Percentiles rank a stretch among this genome's conserved stretches.
These are phyloP conservation scores for Panorpa germanica DNA, from an alignment of 2,888 invertebrate species.

Conservation along the genomic window DNA sequence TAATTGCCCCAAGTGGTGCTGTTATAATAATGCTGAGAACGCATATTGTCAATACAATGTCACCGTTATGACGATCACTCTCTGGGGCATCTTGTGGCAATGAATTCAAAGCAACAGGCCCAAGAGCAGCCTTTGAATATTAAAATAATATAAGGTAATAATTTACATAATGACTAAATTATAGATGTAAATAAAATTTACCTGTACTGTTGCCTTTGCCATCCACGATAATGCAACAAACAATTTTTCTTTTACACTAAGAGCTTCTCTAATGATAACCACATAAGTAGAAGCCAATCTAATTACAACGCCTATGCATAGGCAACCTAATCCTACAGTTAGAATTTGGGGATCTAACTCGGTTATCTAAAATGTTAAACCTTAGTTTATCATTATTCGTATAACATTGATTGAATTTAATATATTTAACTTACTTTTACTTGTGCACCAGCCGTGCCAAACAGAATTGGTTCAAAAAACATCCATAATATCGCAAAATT, in stretches of 20 bases:
- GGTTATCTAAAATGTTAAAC: slow-evolving; percentile 21
- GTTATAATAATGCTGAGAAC: slow-evolving; percentile 56
- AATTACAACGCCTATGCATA: slow-evolving; percentile 37
- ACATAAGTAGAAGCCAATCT: slow-evolving; percentile 39
- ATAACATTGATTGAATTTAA: background rate
- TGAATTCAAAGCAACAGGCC: slow-evolving; percentile 43
- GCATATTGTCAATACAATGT: slow-evolving; percentile 43
- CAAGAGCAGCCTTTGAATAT: slow-evolving; percentile 42
- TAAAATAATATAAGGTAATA: slow-evolving; percentile 10
- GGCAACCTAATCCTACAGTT: slow-evolving; percentile 40
- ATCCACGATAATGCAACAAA: slow-evolving; percentile 72
- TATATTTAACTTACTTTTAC: slow-evolving; percentile 33
- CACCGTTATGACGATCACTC: slow-evolving; percentile 30
- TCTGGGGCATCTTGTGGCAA: slow-evolving; percentile 25
- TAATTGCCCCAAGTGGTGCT: slow-evolving; percentile 50
- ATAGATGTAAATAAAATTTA: slow-evolving; percentile 17
- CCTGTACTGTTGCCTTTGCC: slow-evolving; percentile 84
- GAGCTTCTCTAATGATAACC: slow-evolving; percentile 44
- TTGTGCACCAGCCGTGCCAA: slow-evolving; percentile 74
- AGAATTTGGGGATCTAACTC: slow-evolving; percentile 42
- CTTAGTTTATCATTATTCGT: background rate
- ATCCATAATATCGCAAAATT: slow-evolving; percentile 69
- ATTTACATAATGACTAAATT: slow-evolving; percentile 1
- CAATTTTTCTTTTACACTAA: slow-evolving; percentile 62
- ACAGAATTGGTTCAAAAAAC: slow-evolving; percentile 74